Evolutionary conservation across 2,113 vertebrate genomes (phyloP), one percentile per base, ranked within the genome.

Genomic region (Myotis brandtii): DNA sequence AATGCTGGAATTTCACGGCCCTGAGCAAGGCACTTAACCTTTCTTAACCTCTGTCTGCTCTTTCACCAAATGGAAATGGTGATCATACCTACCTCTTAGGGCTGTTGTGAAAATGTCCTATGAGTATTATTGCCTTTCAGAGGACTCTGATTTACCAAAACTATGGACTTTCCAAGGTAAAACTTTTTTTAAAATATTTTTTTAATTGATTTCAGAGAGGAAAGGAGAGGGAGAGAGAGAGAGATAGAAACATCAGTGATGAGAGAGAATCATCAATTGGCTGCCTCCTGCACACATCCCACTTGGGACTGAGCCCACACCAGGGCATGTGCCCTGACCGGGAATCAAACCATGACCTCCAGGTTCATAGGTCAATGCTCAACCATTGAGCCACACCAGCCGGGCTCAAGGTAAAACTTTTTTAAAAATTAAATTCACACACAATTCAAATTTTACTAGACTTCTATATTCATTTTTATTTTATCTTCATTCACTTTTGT

Each of bases 381-480:
- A 59, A 23, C 54, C 56, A 59, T 59, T 59, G 56, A 59, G 21
- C 56, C 8, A 23, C 21, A 59, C 21, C 21, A 59, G 20, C 20
- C 3, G 3, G 54, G 54, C 54, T 56, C 54, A 56, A 23, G 8
- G 54, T 56, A 56, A 23, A 23, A 21, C 54, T 56, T 56, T 56
- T 56, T 21, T 9, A 23, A 89, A 96, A 89, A n/a, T 67, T 75
- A 82, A 95, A 94, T 94, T 73, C 23, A 62, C n/a, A 70, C 40
- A n/a, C 1, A n/a, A 27, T 73, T 89, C 17, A 70, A 76, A 50
- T 40, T 34, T 40, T 82, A 40, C 21, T 21, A 89, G 32, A 6
- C 21, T 56, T 50, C 86, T 52, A 3, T n/a, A 50, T n/a, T n/a
- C n/a, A n/a, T n/a, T 56, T 75, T 72, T 52, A 54, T 59, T 46